Conservation (phyloP, 2,113 vertebrate species). For the Chitala chitala region DNA sequence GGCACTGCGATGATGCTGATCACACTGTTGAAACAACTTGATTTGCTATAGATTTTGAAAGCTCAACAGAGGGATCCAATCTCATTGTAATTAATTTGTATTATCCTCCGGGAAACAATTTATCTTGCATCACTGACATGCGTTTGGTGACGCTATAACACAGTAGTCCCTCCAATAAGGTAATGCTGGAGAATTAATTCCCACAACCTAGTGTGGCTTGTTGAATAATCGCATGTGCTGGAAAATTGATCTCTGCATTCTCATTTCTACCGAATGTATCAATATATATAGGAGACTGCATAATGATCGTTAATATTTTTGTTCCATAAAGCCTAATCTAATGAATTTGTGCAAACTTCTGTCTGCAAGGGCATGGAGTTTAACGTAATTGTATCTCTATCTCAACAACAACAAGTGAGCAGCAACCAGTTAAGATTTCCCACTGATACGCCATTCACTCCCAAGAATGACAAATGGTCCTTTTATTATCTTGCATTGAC, state of each 20-base stretch:
- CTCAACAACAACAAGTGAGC: slow-evolving; percentile 25
- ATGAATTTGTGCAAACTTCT: background rate
- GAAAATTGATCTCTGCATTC: background rate
- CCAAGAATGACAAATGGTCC: slow-evolving; percentile 61
- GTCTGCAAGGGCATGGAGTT: slow-evolving; percentile 19
- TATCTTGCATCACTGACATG: background rate
- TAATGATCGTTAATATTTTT: background rate
- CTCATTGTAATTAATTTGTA: background rate
- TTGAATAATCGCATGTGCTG: background rate
- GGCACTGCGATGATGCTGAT: background rate
- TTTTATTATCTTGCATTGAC: slow-evolving; percentile 64
- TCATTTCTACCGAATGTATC: background rate
- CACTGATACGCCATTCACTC: slow-evolving; percentile 53
- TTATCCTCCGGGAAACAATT: background rate
- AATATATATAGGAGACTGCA: background rate
- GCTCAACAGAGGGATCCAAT: background rate
- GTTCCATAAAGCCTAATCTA: background rate
- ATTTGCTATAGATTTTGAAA: background rate
- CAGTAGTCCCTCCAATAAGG: background rate
- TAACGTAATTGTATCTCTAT: slow-evolving; percentile 20
- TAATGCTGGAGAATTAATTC: background rate
- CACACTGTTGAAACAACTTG: background rate
- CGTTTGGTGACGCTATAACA: background rate
- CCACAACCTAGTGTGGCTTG: background rate
- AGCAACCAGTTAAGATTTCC: slow-evolving; percentile 42